These are phyloP conservation scores for Oscheius sp. DNA, from an alignment of 2,888 invertebrate species.

Conservation along the genomic window DNA sequence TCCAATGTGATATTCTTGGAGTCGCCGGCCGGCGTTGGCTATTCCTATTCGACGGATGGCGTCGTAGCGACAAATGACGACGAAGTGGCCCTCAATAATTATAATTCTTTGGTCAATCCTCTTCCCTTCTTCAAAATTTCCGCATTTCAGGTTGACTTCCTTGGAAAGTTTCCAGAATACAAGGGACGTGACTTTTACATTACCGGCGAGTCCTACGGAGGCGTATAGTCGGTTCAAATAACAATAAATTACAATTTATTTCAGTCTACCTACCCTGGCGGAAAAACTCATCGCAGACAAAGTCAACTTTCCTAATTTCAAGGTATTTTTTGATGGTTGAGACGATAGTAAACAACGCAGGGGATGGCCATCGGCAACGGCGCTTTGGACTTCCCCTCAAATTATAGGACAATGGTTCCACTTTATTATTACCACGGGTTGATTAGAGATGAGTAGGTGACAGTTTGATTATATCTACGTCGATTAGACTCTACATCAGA, in stretches of 20 bases:
- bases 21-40: constrained; percentile 77
- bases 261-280: constrained; percentile 74
- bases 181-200: constrained; percentile 74
- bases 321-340: constrained; percentile 26
- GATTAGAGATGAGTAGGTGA: constrained; percentile 55
- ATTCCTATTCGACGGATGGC: constrained; percentile 75
- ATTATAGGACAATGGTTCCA: constrained; percentile 63
- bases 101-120: constrained; percentile 72
- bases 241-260: no score
- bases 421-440: constrained; percentile 66
- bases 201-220: constrained; percentile 75
- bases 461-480: background rate
- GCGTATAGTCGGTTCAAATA: no score
- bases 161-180: constrained; percentile 75
- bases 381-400: constrained; percentile 69
- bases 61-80: constrained; percentile 72
- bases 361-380: constrained; percentile 76
- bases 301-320: constrained; percentile 58
- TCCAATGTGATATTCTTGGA: constrained; percentile 77
- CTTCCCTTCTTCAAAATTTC: no score
- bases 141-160: constrained; percentile 70
- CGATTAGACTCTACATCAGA: constrained; percentile 46
- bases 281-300: constrained; percentile 50
- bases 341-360: constrained; percentile 43
- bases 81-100: constrained; percentile 75